Base-by-base conservation (phyloP, 2,888 invertebrate genomes). In the Scaptomyza parva region DNA sequence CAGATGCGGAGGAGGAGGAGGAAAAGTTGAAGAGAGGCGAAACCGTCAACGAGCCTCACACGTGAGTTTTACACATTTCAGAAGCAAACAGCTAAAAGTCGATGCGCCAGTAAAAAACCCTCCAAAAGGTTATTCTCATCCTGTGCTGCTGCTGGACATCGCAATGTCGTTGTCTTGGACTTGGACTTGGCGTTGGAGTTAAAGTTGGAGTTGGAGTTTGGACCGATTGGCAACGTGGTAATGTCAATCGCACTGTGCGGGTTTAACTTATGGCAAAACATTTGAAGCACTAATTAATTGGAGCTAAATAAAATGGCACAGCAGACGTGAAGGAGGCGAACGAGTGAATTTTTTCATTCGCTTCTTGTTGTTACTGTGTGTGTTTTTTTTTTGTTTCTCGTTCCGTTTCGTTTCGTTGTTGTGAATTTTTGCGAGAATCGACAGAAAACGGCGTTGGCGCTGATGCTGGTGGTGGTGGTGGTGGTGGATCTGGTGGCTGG, bases 261-360 rank as follows among this genome's bases (percentile, higher is more conserved):
- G 86, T 84, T 86, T 89, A 90, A 91, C 90, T 91, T 91, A 91
- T 91, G 90, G 91, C 90, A 89, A 88, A 89, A 90, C 91, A 91
- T 91, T 91, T 90, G 90, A 91, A 90, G 90, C 90, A 91, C 91
- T 91, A 91, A 91, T 91, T 91, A 91, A 91, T 91, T 91, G 91
- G 91, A 91, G 89, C 91, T 90, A 91, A 91, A 91, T 91, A 90
- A 90, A 90, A 90, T 89, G 90, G 88, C 86, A 83, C 85, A 84
- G 85, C 78, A 76, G 72, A 72, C 60, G 70, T 68, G 69, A 66
- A 75, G 55, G 64, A 76, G 67, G 55, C 67, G 54, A 67, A 35
- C 57, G 58, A 67, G 50, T 48, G 64, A 33, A 18, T 54, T 41
- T 48, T 14, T 47, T 43, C 14, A 20, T 41, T 44, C n/a, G 35